Base-by-base conservation (phyloP, 2,888 invertebrate genomes). In the Caradrina kadenii region DNA sequence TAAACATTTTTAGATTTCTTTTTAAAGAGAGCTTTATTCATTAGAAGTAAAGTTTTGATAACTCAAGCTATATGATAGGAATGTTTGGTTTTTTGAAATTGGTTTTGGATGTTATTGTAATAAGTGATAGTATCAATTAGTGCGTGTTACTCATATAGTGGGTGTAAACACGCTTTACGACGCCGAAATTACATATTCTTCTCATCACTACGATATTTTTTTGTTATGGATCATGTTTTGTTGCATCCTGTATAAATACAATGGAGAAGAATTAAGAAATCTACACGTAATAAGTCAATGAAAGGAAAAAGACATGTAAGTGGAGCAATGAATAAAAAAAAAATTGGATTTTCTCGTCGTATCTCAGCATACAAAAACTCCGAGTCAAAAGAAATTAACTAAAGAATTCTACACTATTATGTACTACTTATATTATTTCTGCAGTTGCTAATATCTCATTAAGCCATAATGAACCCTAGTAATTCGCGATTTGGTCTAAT, bases 401-500 rank as follows among this genome's bases (percentile, higher is more conserved):
- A 21, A 61, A 19, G 4, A 56, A 6, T 52, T 49, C 58, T 69
- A 69, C 0, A 45, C 4, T 76, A 70, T 58, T 53, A 69, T 66
- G 64, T 74, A 76, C 68, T 69, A 62, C 39, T 49, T 64, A 79
- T 54, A 68, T 45, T 80, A 81, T 55, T 72, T 60, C 35, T 63
- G 67, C 39, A 6, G n/a, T 55, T 60, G 39, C 53, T 61, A 59
- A 56, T 61, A 39, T 63, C 19, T 79, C 22, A 26, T 19, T 63
- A 70, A 73, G 64, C 59, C 49, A 49, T 60, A 69, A 50, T 71
- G 61, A 54, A 56, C n/a, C 62, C 45, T 80, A 77, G 0, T 71
- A 71, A 83, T 77, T 77, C 69, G 73, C 73, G 63, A 63, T 62
- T 83, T 73, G 81, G 73, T 83, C 81, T 80, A 80, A 61, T 59